Percentiles rank a stretch among this genome's conserved stretches.
Evolutionary conservation across 2,888 invertebrate species (phyloP).

Genomic region (Steinernema scapterisci): DNA sequence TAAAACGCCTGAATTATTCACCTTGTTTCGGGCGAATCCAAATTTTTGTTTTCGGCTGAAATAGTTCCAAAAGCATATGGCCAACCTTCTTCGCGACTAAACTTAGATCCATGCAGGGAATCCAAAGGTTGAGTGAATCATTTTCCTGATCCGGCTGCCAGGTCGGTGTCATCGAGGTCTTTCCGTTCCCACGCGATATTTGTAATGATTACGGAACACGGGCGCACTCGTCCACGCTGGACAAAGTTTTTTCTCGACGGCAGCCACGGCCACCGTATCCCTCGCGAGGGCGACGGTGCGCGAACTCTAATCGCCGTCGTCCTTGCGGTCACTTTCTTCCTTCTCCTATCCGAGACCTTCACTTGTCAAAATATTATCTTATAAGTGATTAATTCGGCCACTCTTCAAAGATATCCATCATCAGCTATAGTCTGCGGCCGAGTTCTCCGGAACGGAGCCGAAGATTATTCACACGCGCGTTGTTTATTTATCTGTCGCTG

Average conservation of each 20-base stretch:
- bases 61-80: too few species aligned
- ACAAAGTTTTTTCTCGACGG: background rate
- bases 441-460: background rate
- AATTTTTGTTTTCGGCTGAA: too few species aligned
- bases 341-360: background rate
- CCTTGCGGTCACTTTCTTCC: conserved; percentile 1
- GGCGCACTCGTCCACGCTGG: background rate
- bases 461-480: conserved; percentile 24
- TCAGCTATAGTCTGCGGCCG: background rate
- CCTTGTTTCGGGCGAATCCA: too few species aligned
- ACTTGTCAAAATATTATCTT: conserved; percentile 32
- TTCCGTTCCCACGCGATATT: conserved; percentile 9
- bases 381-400: conserved; percentile 9
- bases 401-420: conserved; percentile 20
- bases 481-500: conserved; percentile 22
- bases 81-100: too few species aligned
- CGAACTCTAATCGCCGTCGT: background rate
- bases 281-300: background rate
- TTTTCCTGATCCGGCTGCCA: too few species aligned
- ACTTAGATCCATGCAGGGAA: too few species aligned
- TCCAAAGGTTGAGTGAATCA: too few species aligned
- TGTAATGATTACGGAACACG: background rate
- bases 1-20: too few species aligned
- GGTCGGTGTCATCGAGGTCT: too few species aligned
- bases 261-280: conserved; percentile 9